Evolutionary conservation across 1,140 invertebrate species (phyloP).

Genomic region (Trichomalopsis sarcophagae): DNA sequence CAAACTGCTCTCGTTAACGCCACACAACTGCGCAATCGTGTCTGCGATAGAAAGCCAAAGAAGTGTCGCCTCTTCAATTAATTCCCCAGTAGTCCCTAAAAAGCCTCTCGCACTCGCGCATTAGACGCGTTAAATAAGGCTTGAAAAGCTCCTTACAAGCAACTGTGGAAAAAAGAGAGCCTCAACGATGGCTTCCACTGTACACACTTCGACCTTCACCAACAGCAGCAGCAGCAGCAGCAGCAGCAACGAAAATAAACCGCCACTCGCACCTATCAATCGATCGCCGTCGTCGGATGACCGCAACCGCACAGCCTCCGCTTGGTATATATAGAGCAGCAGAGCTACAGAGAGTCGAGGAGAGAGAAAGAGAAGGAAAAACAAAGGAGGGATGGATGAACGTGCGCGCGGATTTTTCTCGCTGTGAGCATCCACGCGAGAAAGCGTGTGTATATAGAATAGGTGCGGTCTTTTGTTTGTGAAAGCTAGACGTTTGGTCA

Average conservation of each 20-base stretch:
- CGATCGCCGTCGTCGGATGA: slow-evolving; percentile 19
- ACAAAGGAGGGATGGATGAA: neutral
- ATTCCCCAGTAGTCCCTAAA: neutral
- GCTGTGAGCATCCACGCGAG: too few relatives aligned
- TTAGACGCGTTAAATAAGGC: neutral
- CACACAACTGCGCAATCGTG: neutral
- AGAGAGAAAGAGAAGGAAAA: neutral
- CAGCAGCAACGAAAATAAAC: slow-evolving; percentile 23
- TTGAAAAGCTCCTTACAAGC: neutral
- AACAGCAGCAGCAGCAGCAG: neutral
- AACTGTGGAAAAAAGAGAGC: neutral
- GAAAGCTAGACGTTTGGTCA: too few relatives aligned
- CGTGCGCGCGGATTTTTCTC: too few relatives aligned
- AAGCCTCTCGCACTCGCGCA: neutral
- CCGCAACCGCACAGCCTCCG: neutral
- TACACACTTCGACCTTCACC: neutral
- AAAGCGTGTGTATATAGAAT: too few relatives aligned
- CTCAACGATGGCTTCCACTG: neutral
- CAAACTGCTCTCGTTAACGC: too few relatives aligned
- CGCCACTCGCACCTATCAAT: slow-evolving; percentile 17
- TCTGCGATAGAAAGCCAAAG: neutral
- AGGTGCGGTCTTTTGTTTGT: too few relatives aligned
- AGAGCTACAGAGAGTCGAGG: too few relatives aligned
- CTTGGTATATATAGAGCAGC: neutral
- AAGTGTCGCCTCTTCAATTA: neutral